phyloP scores from a whole-genome alignment of 1,140 invertebrate species.

The Thereuonema tuberculata region DNA sequence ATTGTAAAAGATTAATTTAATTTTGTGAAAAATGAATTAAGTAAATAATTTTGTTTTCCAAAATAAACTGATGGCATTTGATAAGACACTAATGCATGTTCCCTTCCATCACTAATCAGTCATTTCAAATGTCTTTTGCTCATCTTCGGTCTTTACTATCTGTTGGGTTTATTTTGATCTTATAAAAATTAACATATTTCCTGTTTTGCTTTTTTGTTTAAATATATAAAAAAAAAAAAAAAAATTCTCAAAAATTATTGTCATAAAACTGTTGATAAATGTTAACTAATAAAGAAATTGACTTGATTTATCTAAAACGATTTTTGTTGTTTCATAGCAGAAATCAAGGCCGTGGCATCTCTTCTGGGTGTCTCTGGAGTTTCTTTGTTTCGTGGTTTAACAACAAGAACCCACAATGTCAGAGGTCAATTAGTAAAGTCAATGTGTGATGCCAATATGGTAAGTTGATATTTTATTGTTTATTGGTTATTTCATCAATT shows the following conservation, averaged over 20 bases:
- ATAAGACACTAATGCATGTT: too few relatives aligned
- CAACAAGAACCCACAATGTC: constrained; percentile 65
- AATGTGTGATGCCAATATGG: constrained; percentile 64
- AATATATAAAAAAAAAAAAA: constrained; percentile 38
- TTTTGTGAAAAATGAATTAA: too few relatives aligned
- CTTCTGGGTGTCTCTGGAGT: constrained; percentile 62
- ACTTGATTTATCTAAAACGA: not conserved
- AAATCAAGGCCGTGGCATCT: constrained; percentile 67
- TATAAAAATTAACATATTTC: too few relatives aligned
- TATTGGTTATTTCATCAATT: not conserved
- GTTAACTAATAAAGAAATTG: not conserved
- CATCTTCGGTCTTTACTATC: too few relatives aligned
- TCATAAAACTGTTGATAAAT: not conserved
- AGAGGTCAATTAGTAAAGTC: constrained; percentile 69
- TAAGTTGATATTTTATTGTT: constrained; percentile 31
- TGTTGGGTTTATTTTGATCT: too few relatives aligned
- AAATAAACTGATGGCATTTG: too few relatives aligned
- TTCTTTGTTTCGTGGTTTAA: constrained; percentile 63
- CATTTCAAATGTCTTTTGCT: too few relatives aligned
- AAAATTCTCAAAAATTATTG: too few relatives aligned
- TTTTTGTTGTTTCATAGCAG: constrained; percentile 27
- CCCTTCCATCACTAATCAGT: too few relatives aligned
- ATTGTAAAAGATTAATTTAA: too few relatives aligned
- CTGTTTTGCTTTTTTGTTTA: not conserved
- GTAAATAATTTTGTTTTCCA: too few relatives aligned